Evolutionary conservation across 1,140 invertebrate species (phyloP).

Genomic region (Drosophila sp.): DNA sequence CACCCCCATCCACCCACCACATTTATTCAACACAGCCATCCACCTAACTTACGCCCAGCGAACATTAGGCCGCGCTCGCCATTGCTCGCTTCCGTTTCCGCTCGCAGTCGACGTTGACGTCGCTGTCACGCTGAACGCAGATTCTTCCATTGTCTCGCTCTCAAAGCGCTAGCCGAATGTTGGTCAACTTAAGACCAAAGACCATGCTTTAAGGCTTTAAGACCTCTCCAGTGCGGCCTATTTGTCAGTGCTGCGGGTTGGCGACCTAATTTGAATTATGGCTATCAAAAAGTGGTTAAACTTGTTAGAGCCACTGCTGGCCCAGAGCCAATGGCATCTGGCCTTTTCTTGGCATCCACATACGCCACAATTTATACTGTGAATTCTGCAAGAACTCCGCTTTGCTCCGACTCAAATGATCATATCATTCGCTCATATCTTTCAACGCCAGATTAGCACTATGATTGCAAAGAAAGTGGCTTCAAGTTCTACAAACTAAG

Average conservation of each 20-base stretch:
- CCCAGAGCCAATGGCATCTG: conserved; percentile 45
- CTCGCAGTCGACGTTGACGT: conserved; percentile 13
- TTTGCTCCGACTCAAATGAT: conserved; percentile 18
- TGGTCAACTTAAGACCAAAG: conserved; percentile 69
- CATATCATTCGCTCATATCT: conserved; percentile 36
- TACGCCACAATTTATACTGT: conserved; percentile 26
- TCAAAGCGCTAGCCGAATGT: conserved; percentile 46
- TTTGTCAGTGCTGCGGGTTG: conserved; percentile 57
- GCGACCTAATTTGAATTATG: conserved; percentile 78
- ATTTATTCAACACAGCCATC: too few species aligned
- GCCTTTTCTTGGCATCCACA: conserved; percentile 59
- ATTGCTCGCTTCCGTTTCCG: conserved; percentile 76
- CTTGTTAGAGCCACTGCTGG: conserved; percentile 54
- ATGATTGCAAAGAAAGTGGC: background rate
- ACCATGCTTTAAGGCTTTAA: conserved; percentile 69
- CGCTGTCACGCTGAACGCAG: conserved; percentile 10
- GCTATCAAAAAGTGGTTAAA: conserved; percentile 76
- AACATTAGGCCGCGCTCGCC: conserved; percentile 74
- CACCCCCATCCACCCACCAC: conserved; percentile 5
- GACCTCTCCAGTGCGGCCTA: conserved; percentile 49
- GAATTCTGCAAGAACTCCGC: conserved; percentile 6
- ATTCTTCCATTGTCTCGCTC: conserved; percentile 25
- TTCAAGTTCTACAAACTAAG: background rate
- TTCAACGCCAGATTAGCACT: conserved; percentile 2
- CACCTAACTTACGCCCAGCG: conserved; percentile 45